Percentiles rank a stretch among this genome's conserved stretches.
These are phyloP conservation scores for Diploscapter pachys DNA, from an alignment of 1,140 invertebrate genomes.

Conservation along the genomic window DNA sequence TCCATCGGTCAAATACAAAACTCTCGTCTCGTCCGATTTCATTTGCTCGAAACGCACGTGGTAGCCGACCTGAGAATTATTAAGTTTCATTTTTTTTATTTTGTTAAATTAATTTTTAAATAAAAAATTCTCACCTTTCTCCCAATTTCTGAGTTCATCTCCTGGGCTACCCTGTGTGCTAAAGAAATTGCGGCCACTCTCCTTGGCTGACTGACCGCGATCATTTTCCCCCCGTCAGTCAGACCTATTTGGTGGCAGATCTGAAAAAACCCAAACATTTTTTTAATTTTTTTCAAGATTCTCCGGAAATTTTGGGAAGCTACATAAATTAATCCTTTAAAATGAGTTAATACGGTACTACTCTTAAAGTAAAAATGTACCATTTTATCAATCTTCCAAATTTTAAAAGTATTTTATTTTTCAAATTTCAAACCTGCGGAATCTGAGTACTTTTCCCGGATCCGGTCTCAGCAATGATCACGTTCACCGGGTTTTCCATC, in stretches of 20 bases:
- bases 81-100: conserved; percentile 27
- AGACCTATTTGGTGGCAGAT: conserved; percentile 62
- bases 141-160: conserved; percentile 70
- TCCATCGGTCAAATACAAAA: conserved; percentile 86
- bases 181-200: conserved; percentile 86
- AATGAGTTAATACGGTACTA: conserved; percentile 66
- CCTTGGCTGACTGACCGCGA: conserved; percentile 80
- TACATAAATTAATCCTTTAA: conserved; percentile 60
- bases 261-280: conserved; percentile 57
- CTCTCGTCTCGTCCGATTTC: conserved; percentile 72
- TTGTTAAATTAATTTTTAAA: conserved; percentile 16
- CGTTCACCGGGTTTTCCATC: conserved; percentile 38
- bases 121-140: conserved; percentile 62
- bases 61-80: conserved; percentile 70
- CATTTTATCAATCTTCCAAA: too few relatives aligned
- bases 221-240: conserved; percentile 64
- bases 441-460: conserved; percentile 87
- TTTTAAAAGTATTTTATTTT: too few relatives aligned
- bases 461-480: conserved; percentile 83
- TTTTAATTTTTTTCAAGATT: background rate
- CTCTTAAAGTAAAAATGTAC: background rate
- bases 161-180: conserved; percentile 78
- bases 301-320: too few relatives aligned
- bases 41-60: conserved; percentile 86
- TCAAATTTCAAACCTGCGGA: conserved; percentile 65